phyloP scores from a whole-genome alignment of 2,113 vertebrate species.

The Pithys albifrons region DNA sequence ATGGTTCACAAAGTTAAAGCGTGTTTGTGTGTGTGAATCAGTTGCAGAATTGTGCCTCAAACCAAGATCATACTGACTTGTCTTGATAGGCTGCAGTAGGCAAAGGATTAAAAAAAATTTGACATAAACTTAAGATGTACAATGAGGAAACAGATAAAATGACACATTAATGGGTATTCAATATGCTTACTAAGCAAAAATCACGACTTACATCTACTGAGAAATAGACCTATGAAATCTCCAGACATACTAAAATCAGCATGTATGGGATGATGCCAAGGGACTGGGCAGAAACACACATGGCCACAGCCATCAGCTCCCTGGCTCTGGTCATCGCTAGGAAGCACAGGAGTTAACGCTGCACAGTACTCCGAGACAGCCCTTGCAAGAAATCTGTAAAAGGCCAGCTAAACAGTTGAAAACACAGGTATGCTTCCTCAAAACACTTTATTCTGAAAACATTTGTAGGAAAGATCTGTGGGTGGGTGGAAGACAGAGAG shows the following conservation, averaged over 20 bases:
- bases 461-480: background rate
- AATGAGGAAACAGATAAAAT: background rate
- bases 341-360: background rate
- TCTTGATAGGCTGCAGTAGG: background rate
- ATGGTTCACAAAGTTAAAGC: background rate
- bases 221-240: background rate
- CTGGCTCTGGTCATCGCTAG: background rate
- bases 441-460: background rate
- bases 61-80: background rate
- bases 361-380: background rate
- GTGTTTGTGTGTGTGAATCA: background rate
- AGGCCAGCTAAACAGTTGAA: background rate
- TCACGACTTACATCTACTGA: background rate
- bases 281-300: background rate
- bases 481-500: background rate
- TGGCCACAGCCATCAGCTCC: fast-evolving
- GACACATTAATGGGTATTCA: background rate
- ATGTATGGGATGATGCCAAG: background rate
- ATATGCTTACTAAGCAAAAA: background rate
- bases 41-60: background rate
- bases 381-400: background rate
- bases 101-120: background rate
- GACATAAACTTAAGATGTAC: background rate
- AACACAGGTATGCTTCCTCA: background rate
- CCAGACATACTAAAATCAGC: background rate